phyloP scores from a whole-genome alignment of 2,888 invertebrate genomes.

The Drosophila subquinaria region DNA sequence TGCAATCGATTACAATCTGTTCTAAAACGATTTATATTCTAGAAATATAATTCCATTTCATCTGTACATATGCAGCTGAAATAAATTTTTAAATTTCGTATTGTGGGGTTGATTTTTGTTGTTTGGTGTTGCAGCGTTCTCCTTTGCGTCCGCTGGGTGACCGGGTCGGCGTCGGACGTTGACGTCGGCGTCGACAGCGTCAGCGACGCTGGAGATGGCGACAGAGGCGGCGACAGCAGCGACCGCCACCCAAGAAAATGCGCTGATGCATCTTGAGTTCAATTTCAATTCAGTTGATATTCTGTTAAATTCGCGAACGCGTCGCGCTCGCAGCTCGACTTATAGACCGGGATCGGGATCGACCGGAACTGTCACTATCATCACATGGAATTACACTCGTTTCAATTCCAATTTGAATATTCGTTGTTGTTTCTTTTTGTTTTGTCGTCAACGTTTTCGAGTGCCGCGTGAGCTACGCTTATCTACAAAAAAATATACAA shows the following conservation, averaged over 20 bases:
- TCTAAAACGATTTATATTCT: neutral
- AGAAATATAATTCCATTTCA: neutral
- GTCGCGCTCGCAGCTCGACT: conserved; percentile 67
- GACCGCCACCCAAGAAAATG: conserved; percentile 76
- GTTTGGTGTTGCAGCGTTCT: conserved; percentile 51
- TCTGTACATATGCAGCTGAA: neutral
- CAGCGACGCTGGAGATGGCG: conserved; percentile 25
- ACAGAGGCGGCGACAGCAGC: conserved; percentile 25
- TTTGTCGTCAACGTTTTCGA: conserved; percentile 15
- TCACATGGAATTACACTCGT: neutral
- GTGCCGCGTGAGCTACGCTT: conserved; percentile 25
- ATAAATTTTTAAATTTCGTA: neutral
- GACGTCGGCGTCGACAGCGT: conserved; percentile 17
- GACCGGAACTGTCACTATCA: conserved; percentile 13
- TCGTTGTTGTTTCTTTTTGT: neutral
- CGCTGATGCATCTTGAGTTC: conserved; percentile 75
- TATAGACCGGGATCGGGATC: conserved; percentile 10
- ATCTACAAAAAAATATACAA: conserved; percentile 19
- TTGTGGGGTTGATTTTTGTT: conserved; percentile 2
- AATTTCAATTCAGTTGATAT: conserved; percentile 78
- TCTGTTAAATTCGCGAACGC: conserved; percentile 81
- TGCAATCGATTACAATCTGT: neutral
- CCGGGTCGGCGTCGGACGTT: conserved; percentile 64
- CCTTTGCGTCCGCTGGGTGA: conserved; percentile 59
- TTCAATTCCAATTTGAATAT: conserved; percentile 1